These are phyloP conservation scores for Turdus rufiventris DNA, from an alignment of 2,113 vertebrate genomes.

Conservation along the genomic window DNA sequence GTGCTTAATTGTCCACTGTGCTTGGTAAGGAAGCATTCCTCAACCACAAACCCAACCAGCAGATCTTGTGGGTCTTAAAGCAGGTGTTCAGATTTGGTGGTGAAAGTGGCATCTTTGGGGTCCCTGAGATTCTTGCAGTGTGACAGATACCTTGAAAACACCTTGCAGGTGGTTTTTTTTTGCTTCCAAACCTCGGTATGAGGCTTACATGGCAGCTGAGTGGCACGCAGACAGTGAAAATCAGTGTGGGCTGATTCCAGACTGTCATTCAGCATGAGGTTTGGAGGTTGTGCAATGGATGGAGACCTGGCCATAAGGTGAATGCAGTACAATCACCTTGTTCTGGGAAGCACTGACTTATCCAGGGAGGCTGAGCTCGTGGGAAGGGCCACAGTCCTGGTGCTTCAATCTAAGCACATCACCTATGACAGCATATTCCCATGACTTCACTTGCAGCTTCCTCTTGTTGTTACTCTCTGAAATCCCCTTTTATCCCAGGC, in stretches of 20 bases:
- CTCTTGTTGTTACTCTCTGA: neutral
- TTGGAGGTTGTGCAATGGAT: neutral
- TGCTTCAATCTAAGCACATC: fast-evolving
- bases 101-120: neutral
- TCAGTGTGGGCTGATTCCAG: neutral
- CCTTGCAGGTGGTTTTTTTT: neutral
- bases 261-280: fast-evolving
- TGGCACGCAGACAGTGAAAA: neutral
- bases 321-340: neutral
- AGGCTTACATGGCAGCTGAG: neutral
- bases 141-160: neutral
- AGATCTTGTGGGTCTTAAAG: neutral
- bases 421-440: neutral
- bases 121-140: neutral
- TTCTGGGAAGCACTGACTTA: neutral
- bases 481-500: neutral
- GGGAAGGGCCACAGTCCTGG: fast-evolving
- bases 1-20: fast-evolving
- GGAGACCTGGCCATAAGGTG: neutral
- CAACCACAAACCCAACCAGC: neutral
- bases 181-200: neutral
- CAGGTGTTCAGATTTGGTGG: neutral
- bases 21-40: neutral
- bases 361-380: neutral
- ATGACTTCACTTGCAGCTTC: neutral